Evolutionary conservation across 2,113 vertebrate species (phyloP).

Genomic region (Catharus minimus): DNA sequence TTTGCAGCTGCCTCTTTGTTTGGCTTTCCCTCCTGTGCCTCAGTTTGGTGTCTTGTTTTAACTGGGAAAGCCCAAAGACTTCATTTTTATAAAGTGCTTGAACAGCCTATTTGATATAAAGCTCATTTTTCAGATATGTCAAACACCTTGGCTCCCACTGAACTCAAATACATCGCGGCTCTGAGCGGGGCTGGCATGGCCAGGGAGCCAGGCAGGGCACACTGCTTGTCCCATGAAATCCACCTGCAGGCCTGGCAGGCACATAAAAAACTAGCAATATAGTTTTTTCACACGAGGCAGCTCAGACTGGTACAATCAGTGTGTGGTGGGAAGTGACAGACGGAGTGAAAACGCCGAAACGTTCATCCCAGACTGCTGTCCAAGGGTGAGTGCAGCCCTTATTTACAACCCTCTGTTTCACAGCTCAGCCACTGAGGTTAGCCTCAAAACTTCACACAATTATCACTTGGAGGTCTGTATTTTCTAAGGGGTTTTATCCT

Average conservation of each 20-base stretch:
- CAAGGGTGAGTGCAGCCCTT: neutral
- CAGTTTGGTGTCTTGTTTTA: constrained; percentile 13
- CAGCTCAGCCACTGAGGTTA: neutral
- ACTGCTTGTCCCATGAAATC: accelerated
- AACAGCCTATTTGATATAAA: neutral
- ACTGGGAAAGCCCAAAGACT: neutral
- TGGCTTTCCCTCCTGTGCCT: neutral
- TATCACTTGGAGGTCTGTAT: neutral
- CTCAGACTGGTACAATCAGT: accelerated
- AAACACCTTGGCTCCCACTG: neutral
- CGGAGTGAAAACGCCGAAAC: neutral
- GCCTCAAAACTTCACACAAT: neutral
- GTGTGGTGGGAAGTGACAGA: neutral
- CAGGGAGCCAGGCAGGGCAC: neutral
- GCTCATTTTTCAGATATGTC: neutral
- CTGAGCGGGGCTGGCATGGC: accelerated
- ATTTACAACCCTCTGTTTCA: neutral
- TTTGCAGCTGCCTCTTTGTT: neutral
- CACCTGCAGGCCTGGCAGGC: neutral
- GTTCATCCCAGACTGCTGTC: neutral
- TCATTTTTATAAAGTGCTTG: neutral
- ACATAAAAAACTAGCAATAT: accelerated
- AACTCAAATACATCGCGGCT: accelerated
- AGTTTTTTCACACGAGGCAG: neutral
- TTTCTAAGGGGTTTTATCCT: neutral